These are phyloP conservation scores for Belgica antarctica DNA, from an alignment of 2,888 invertebrate genomes.

Conservation along the genomic window DNA sequence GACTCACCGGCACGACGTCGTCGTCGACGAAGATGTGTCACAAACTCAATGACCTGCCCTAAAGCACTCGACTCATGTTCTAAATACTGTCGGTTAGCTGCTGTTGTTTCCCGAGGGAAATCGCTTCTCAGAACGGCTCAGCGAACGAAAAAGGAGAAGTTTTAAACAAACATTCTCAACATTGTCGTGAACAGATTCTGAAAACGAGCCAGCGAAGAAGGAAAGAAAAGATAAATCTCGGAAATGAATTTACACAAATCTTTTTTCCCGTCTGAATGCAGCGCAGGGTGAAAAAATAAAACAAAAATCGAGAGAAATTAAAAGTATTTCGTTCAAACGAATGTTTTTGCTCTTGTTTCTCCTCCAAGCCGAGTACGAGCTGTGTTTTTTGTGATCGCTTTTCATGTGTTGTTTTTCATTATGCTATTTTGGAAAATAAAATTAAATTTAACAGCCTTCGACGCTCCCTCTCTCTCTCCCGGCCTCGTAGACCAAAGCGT, in stretches of 20 bases:
- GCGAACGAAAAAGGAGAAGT: slow-evolving; percentile 2
- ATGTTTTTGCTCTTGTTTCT: slow-evolving; percentile 10
- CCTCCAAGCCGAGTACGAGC: too few species aligned
- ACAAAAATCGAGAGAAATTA: slow-evolving; percentile 23
- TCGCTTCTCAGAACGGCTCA: slow-evolving; percentile 6
- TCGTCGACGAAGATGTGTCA: background rate
- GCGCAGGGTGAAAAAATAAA: background rate
- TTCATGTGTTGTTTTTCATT: slow-evolving; percentile 24
- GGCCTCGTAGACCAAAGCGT: background rate
- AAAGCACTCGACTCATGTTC: background rate
- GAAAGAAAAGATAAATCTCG: slow-evolving; percentile 12
- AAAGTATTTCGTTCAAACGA: slow-evolving; percentile 30
- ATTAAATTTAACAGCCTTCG: background rate
- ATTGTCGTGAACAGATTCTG: background rate
- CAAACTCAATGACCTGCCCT: slow-evolving; percentile 13
- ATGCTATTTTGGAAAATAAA: slow-evolving; percentile 20
- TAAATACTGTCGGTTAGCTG: background rate
- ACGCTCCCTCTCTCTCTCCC: background rate
- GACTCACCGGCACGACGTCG: background rate
- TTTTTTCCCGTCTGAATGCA: too few species aligned
- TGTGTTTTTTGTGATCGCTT: slow-evolving; percentile 10
- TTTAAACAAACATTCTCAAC: slow-evolving; percentile 19
- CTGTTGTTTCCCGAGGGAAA: too few species aligned
- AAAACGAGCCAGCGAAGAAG: background rate
- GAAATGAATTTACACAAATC: background rate